Base-by-base conservation (phyloP, 2,797 vertebrate genomes). In the Monodelphis domestica region DNA sequence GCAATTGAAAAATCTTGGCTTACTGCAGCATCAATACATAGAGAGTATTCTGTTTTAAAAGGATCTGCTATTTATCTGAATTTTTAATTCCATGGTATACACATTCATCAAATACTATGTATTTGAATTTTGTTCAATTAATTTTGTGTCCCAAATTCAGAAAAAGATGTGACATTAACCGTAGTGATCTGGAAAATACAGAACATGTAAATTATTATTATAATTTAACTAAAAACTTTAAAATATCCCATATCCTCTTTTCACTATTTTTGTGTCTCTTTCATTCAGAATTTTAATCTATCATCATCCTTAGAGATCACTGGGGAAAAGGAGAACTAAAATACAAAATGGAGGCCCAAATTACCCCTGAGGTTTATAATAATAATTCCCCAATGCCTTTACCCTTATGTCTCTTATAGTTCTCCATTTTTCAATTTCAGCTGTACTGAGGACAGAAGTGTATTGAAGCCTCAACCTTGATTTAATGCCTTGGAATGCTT, bases 1-100 rank as follows among this genome's bases (percentile, higher is more conserved):
- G 52, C 7, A 93, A 91, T 94, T 94, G 88, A 78, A 92, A 88
- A 90, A 89, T 21, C 29, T 87, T 96, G 90, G 93, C 33, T 89
- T 92, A 91, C 29, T 88, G 54, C 28, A 91, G 51, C 91, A 50
- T 95, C 95, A 94, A 28, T 88, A 28, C 91, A 95, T 55, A 21
- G 78, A 89, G 33, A 38, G 30, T 90, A 0, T 2, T 6, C 91
- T 89, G 92, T 10, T 12, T 94, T 53, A 93, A 95, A 95, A 21
- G 30, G 12, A 56, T 28, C 59, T 9, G 89, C 50, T 2, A 1
- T 12, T 92, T 53, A 89, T 29, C 57, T 3, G 7, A 89, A 89
- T 88, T 7, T 59, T 94, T 91, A 51, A 57, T 57, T 38, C 2
- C 53, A 2, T 38, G 93, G n/a, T n/a, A 55, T 14, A 63, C 45